phyloP scores from a whole-genome alignment of 2,888 invertebrate species.

The Sphaerophoria rueppellii region DNA sequence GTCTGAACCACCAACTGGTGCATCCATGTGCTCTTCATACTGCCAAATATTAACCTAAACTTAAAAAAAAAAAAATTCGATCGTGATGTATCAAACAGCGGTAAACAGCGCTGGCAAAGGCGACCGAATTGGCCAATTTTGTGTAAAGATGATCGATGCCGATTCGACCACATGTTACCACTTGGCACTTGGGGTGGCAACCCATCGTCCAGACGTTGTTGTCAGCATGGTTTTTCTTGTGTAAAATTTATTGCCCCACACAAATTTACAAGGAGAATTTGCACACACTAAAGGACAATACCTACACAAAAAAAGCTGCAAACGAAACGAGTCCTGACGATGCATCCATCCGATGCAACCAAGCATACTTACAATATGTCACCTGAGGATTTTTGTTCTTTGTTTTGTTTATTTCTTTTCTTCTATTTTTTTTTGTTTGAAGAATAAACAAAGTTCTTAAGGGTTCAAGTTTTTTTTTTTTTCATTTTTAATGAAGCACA shows the following conservation, averaged over 20 bases:
- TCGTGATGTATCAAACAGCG: constrained; percentile 1
- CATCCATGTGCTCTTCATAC: constrained; percentile 57
- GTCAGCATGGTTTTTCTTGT: constrained; percentile 38
- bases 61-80: constrained; percentile 41
- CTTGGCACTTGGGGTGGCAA: not conserved
- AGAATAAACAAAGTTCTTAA: constrained; percentile 23
- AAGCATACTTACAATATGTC: constrained; percentile 72
- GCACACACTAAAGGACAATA: constrained; percentile 9
- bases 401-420: constrained; percentile 17
- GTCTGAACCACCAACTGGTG: constrained; percentile 53
- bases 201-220: constrained; percentile 23
- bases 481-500: constrained; percentile 60
- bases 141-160: constrained; percentile 74
- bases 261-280: constrained; percentile 36
- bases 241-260: constrained; percentile 54
- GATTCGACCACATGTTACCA: constrained; percentile 72
- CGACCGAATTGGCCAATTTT: constrained; percentile 69
- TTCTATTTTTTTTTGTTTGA: not conserved
- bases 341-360: constrained; percentile 69
- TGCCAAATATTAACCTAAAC: constrained; percentile 7
- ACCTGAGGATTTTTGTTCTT: constrained; percentile 57
- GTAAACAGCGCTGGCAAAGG: not conserved
- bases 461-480: constrained; percentile 44
- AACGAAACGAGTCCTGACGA: constrained; percentile 59
- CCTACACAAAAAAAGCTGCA: constrained; percentile 1